Evolutionary conservation across 2,113 vertebrate species (phyloP).

Genomic region (Chaetodon auriga): DNA sequence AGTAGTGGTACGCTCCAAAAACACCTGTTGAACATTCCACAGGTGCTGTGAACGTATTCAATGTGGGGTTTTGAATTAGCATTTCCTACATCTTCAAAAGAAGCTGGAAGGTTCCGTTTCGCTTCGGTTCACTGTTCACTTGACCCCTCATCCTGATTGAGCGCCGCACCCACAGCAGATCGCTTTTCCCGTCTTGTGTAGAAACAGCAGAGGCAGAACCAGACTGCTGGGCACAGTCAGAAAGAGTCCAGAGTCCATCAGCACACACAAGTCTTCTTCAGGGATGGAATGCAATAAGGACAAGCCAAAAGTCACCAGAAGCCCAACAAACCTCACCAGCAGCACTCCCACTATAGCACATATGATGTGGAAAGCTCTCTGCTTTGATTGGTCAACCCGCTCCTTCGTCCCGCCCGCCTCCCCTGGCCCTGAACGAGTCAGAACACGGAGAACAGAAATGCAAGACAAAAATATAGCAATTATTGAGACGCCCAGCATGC

Average conservation of each 20-base stretch:
- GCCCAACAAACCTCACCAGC: background rate
- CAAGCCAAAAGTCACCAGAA: background rate
- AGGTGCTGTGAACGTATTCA: too few relatives aligned
- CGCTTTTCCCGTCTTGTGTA: constrained; percentile 34
- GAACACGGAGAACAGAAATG: constrained; percentile 13
- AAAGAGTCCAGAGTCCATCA: accelerated
- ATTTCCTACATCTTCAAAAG: too few relatives aligned
- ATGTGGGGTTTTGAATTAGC: too few relatives aligned
- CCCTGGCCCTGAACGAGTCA: background rate
- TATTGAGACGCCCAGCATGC: accelerated
- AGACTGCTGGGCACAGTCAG: constrained; percentile 27
- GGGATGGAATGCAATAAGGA: accelerated
- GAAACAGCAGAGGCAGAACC: constrained; percentile 56
- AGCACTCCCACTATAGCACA: constrained; percentile 6
- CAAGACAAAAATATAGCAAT: background rate
- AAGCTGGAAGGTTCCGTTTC: background rate
- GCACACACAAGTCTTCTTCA: accelerated
- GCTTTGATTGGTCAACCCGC: constrained; percentile 3
- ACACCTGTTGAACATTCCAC: too few relatives aligned
- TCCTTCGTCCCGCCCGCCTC: background rate
- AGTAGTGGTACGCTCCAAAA: too few relatives aligned
- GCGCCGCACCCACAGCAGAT: background rate
- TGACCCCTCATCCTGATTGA: background rate
- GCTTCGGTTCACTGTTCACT: background rate
- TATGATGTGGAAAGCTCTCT: constrained; percentile 24